A percentile compares a stretch with the other conserved stretches of the same genome.
Conservation (phyloP, 1,140 invertebrate genomes). For the Lordiphosa collinella region DNA sequence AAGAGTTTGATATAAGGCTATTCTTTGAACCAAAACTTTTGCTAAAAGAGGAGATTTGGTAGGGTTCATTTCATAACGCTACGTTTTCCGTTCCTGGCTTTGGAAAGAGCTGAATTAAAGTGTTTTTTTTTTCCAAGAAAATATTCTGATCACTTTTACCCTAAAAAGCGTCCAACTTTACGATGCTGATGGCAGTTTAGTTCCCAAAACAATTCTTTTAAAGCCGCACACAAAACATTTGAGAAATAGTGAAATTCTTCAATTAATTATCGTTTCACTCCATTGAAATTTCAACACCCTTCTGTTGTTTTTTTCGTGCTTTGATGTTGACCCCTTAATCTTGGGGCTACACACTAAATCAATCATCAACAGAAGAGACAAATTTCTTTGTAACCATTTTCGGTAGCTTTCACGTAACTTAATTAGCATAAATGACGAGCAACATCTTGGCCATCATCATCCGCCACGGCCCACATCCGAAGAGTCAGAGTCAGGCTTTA, state of each 20-base stretch:
- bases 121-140: too few species aligned
- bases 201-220: too few species aligned
- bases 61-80: too few species aligned
- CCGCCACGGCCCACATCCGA: neutral
- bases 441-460: neutral
- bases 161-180: too few species aligned
- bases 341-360: neutral
- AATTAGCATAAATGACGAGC: constrained; percentile 10
- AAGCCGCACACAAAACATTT: too few species aligned
- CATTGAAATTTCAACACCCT: constrained; percentile 1
- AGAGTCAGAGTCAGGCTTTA: neutral
- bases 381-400: constrained; percentile 4
- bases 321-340: neutral
- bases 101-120: too few species aligned
- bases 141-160: too few species aligned
- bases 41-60: too few species aligned
- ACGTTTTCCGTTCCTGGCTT: too few species aligned
- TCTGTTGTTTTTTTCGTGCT: neutral
- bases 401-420: constrained; percentile 12
- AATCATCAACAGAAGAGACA: constrained; percentile 2
- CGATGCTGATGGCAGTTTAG: too few species aligned
- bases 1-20: too few species aligned
- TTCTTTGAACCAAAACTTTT: too few species aligned
- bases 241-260: neutral
- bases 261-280: neutral